A percentile compares a stretch with the other conserved stretches of the same genome.
These are phyloP conservation scores for Sander lucioperca DNA, from an alignment of 2,113 vertebrate genomes.

Conservation along the genomic window DNA sequence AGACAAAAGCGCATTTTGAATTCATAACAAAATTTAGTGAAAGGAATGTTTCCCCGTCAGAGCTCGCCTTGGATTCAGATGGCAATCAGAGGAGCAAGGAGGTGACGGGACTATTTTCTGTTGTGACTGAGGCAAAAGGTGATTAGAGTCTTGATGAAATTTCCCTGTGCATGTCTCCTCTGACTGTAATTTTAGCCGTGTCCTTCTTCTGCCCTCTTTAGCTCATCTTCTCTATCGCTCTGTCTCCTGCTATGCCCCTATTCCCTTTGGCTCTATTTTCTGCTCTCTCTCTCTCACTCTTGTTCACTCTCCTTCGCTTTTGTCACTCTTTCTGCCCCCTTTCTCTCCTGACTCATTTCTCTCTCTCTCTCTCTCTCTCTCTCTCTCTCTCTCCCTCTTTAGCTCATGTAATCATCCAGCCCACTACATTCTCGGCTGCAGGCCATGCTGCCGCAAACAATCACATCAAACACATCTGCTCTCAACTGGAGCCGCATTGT, in stretches of 20 bases:
- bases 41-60: background rate
- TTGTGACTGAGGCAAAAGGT: conserved; percentile 39
- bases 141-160: conserved; percentile 56
- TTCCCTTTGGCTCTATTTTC: conserved; percentile 28
- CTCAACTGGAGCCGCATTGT: conserved; percentile 68
- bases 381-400: conserved; percentile 64
- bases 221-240: conserved; percentile 20
- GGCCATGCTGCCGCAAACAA: conserved; percentile 76
- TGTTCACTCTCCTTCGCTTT: conserved; percentile 44
- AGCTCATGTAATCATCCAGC: conserved; percentile 79
- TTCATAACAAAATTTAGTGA: conserved; percentile 3
- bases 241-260: background rate
- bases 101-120: conserved; percentile 16
- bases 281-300: conserved; percentile 4
- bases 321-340: conserved; percentile 46
- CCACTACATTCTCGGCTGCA: conserved; percentile 69
- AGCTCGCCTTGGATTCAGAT: background rate
- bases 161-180: conserved; percentile 4
- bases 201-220: conserved; percentile 49
- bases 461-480: conserved; percentile 78
- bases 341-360: conserved; percentile 41
- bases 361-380: background rate
- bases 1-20: conserved; percentile 10
- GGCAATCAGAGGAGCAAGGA: background rate
- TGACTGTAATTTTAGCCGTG: conserved; percentile 28